Evolutionary conservation across 2,113 vertebrate genomes (phyloP).

Genomic region (Propithecus coquereli): DNA sequence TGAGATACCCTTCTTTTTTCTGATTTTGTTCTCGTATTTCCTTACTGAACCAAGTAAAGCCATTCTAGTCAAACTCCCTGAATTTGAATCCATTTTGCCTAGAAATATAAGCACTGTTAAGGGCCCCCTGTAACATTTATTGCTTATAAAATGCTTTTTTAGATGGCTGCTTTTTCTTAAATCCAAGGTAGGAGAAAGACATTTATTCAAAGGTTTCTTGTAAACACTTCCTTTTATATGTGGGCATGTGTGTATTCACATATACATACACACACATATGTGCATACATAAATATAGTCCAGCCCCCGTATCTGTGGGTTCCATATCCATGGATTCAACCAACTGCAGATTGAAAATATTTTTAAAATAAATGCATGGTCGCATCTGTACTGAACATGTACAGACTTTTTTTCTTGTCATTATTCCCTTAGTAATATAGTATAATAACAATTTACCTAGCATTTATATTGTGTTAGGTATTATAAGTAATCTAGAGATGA

Average conservation of each 20-base stretch:
- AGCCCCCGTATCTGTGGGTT: not conserved
- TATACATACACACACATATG: not conserved
- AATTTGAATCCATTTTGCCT: not conserved
- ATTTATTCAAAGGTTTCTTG: not conserved
- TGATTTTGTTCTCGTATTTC: not conserved
- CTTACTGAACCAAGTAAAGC: not conserved
- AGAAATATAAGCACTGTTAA: not conserved
- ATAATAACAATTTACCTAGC: not conserved
- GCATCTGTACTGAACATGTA: not conserved
- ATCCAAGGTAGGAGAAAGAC: not conserved
- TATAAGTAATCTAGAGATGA: not conserved
- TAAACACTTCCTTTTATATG: not conserved
- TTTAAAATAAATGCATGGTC: not conserved
- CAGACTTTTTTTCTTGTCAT: not conserved
- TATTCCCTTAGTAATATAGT: not conserved
- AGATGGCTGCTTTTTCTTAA: not conserved
- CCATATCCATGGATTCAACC: not conserved
- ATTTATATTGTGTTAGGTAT: not conserved
- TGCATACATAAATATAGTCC: not conserved
- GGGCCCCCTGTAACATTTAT: not conserved
- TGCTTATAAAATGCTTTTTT: constrained; percentile 14
- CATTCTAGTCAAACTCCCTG: not conserved
- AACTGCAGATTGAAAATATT: not conserved
- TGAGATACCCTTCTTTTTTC: not conserved
- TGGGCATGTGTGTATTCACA: not conserved